phyloP scores from a whole-genome alignment of 1,140 invertebrate species.

The Semibalanus balanoides region DNA sequence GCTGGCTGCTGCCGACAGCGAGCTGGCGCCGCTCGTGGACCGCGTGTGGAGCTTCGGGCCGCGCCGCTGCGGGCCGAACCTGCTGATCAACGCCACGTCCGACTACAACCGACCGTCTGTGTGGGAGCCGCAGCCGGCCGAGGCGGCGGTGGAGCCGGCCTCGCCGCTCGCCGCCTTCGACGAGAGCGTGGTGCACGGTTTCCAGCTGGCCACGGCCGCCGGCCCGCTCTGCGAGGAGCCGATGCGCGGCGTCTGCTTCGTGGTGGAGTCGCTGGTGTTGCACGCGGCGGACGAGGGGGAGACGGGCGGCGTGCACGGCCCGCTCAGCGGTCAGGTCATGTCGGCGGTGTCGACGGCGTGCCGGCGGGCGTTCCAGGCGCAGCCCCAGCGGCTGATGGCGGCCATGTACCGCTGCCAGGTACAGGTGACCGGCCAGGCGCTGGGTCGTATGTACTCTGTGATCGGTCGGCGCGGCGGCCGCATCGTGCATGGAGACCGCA shows the following conservation, averaged over 20 bases:
- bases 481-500: constrained; percentile 73
- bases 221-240: constrained; percentile 92
- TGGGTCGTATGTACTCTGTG: constrained; percentile 84
- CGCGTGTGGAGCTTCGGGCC: constrained; percentile 86
- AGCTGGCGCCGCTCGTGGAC: constrained; percentile 31
- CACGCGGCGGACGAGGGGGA: constrained; percentile 37
- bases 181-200: constrained; percentile 79
- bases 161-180: constrained; percentile 36
- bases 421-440: constrained; percentile 75
- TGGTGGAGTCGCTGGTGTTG: constrained; percentile 42
- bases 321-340: constrained; percentile 74
- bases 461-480: constrained; percentile 75
- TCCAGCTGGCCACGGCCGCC: constrained; percentile 74
- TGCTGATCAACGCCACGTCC: constrained; percentile 54
- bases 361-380: constrained; percentile 69
- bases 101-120: constrained; percentile 29
- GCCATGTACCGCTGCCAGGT: constrained; percentile 95
- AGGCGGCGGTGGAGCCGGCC: constrained; percentile 21
- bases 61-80: constrained; percentile 70
- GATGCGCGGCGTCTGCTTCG: constrained; percentile 84
- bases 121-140: constrained; percentile 27
- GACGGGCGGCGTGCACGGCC: constrained; percentile 30
- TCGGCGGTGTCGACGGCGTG: constrained; percentile 80
- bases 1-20: neutral
- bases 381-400: constrained; percentile 78